Conservation (phyloP, 2,888 invertebrate genomes). For the Cheilosia vulpina region DNA sequence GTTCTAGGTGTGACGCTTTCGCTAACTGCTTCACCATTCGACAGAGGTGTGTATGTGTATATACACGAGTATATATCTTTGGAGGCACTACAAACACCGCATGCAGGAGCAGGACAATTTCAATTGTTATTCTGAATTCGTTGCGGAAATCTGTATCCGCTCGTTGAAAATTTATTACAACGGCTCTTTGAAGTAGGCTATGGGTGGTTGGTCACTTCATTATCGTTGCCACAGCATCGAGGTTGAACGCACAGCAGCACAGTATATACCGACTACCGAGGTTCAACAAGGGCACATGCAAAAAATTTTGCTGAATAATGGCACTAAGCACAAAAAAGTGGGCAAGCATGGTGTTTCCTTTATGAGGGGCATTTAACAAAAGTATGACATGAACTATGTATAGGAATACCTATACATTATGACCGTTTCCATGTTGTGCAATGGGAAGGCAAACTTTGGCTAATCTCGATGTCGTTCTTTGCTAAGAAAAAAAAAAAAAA, state of each 20-base stretch:
- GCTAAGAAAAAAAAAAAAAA: conserved; percentile 26
- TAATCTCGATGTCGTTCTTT: conserved; percentile 70
- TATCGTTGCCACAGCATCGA: conserved; percentile 72
- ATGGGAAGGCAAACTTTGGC: conserved; percentile 67
- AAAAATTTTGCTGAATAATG: conserved; percentile 50
- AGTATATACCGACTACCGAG: too few species aligned
- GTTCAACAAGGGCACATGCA: conserved; percentile 22
- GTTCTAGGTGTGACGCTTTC: conserved; percentile 66
- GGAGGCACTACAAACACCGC: conserved; percentile 15
- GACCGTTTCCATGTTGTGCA: conserved; percentile 17
- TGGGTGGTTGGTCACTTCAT: conserved; percentile 74
- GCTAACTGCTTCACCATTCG: conserved; percentile 47
- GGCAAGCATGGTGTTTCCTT: conserved; percentile 51
- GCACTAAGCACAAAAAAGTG: conserved; percentile 42
- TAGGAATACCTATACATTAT: conserved; percentile 26
- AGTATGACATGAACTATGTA: conserved; percentile 27
- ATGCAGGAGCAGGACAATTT: conserved; percentile 67
- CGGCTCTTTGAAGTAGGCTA: conserved; percentile 63
- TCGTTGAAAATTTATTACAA: conserved; percentile 74
- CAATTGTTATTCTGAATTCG: conserved; percentile 75
- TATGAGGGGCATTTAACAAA: conserved; percentile 69
- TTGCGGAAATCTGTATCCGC: conserved; percentile 75
- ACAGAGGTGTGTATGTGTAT: conserved; percentile 31
- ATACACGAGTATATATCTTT: background rate
- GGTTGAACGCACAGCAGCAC: conserved; percentile 61